Evolutionary conservation across 2,888 invertebrate species (phyloP), one percentile per base, ranked within the genome.

Genomic region (Baronia brevicornis): DNA sequence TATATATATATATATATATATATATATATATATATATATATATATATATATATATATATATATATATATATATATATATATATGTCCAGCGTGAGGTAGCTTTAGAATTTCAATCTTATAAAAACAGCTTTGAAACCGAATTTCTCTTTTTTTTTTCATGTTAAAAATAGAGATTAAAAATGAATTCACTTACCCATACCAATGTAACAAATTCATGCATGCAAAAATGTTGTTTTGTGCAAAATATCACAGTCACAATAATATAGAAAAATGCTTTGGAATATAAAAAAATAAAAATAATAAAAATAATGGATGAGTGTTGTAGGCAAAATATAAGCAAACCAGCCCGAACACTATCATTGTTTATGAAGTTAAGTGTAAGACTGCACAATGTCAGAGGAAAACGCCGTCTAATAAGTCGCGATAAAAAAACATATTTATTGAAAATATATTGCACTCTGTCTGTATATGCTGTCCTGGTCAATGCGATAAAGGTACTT

Each of bases 201-300:
- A n/a, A n/a, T n/a, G n/a, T n/a, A n/a, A n/a, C n/a, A n/a, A n/a
- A n/a, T n/a, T n/a, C n/a, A n/a, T n/a, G n/a, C n/a, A n/a, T n/a
- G n/a, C n/a, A n/a, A n/a, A n/a, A n/a, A n/a, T n/a, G n/a, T n/a
- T n/a, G n/a, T n/a, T n/a, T n/a, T n/a, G 5, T 22, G n/a, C 3
- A 14, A 8, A 8, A 25, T 19, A 12, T 2, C 22, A 29, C 30
- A 10, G 8, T 41, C 24, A 44, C 11, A 38, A 10, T 10, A 31
- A 27, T 13, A 43, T 15, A 7, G 43, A 58, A 7, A 51, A 48
- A 33, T 42, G 54, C 43, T 52, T 55, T 10, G 48, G 54, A 22
- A 54, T 47, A 28, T 47, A 63, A 19, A 50, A 57, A 30, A 55
- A 57, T 29, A 60, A 38, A 19, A 53, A 58, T 3, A 61, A 36